Evolutionary conservation across 2,888 invertebrate genomes (phyloP), one percentile per base, ranked within the genome.

Genomic region (Mamestra brassicae): DNA sequence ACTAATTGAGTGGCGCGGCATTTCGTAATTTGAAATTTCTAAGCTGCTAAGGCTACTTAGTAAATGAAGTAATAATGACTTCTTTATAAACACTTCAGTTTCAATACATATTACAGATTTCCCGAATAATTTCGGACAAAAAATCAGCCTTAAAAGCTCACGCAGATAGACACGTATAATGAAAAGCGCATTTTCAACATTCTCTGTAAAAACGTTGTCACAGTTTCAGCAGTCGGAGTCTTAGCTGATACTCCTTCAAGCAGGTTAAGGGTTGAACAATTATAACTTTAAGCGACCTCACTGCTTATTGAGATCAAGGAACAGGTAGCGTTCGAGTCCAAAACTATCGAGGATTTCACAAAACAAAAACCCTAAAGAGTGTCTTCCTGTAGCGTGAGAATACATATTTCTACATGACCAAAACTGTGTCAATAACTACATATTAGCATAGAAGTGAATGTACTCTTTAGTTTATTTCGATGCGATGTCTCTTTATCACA

Each of bases 391-490:
- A 26, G 13, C 11, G n/a, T 26, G n/a, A 42, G 42, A 42, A n/a
- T 13, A 61, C 42, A 42, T 42, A 3, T 4, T 26, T 50, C 58
- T 15, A 47, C 34, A 54, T 13, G 26, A 3, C 38, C 38, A 80
- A n/a, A 63, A 38, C 13, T 34, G 13, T 55, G 26, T 42, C 50
- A 45, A 62, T 45, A n/a, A 42, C 38, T 38, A 52, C 36, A 47
- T 81, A 45, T 45, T 36, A 50, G 36, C 60, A 36, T 36, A 82
- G 54, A 82, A 77, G 78, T 83, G 62, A 83, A 83, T 50, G 79
- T 57, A 61, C 57, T 78, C 52, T 68, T 64, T 13, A 57, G 47
- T 47, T 47, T 36, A 60, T 13, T 78, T 47, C 50, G 55, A 74
- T 34, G 60, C 34, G 50, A 78, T 65, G 64, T n/a, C 64, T 57